These are phyloP conservation scores for Euplagia quadripunctaria DNA, from an alignment of 2,888 invertebrate genomes.

Conservation along the genomic window DNA sequence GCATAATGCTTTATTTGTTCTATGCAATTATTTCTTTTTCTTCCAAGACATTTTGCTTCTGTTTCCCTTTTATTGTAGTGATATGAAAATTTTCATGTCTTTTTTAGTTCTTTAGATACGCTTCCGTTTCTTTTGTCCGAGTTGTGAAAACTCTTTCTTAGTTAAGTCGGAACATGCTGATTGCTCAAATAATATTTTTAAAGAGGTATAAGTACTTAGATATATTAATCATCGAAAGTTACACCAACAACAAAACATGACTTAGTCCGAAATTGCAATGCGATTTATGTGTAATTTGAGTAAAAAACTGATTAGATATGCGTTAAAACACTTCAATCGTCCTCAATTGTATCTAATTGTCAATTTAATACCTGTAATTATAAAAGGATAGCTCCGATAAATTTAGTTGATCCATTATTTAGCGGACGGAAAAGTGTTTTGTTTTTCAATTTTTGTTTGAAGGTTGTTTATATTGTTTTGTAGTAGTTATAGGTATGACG, in stretches of 20 bases:
- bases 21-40: not conserved
- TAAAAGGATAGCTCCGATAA: not conserved
- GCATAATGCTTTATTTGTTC: not conserved
- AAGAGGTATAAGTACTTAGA: not conserved
- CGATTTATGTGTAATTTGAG: too few species aligned
- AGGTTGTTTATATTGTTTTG: not conserved
- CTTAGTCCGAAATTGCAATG: too few species aligned
- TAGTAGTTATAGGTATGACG: too few species aligned
- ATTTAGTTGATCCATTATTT: not conserved
- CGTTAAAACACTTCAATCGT: not conserved
- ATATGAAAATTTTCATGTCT: not conserved
- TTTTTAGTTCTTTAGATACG: not conserved
- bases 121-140: not conserved
- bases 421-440: not conserved
- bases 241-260: not conserved
- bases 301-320: not conserved
- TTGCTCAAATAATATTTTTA: not conserved
- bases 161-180: not conserved
- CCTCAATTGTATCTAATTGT: too few species aligned
- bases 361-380: too few species aligned
- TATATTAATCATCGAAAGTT: not conserved
- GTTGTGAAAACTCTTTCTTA: not conserved
- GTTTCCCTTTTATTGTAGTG: not conserved
- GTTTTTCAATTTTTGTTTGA: not conserved
- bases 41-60: not conserved